These are phyloP conservation scores for Ditula angustiorana DNA, from an alignment of 2,888 invertebrate species.

Conservation along the genomic window DNA sequence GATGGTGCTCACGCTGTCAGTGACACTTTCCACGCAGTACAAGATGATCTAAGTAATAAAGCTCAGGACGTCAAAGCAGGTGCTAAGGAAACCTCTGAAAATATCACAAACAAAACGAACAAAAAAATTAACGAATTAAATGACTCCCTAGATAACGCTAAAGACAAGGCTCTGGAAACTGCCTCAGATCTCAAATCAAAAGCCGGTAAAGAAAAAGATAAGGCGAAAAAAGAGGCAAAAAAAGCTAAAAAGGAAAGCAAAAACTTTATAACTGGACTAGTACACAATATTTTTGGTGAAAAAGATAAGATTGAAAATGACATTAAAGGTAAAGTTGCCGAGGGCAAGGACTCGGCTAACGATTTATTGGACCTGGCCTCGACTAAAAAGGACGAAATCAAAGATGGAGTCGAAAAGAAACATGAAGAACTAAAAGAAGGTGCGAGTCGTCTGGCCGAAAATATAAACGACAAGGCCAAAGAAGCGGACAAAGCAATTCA, in stretches of 20 bases:
- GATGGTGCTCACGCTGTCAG: conserved; percentile 64
- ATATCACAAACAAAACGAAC: conserved; percentile 59
- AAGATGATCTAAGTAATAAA: conserved; percentile 61
- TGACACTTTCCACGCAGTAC: conserved; percentile 56
- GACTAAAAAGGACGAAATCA: conserved; percentile 66
- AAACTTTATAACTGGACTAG: conserved; percentile 75
- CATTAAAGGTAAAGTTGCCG: conserved; percentile 68
- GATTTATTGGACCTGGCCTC: conserved; percentile 65
- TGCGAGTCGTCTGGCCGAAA: conserved; percentile 49
- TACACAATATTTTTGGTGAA: conserved; percentile 77
- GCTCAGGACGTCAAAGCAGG: conserved; percentile 61
- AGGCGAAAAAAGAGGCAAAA: conserved; percentile 69
- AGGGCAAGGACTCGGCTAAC: conserved; percentile 71
- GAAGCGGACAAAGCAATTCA: conserved; percentile 53
- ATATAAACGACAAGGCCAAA: conserved; percentile 55
- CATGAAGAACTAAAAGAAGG: conserved; percentile 59
- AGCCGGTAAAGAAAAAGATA: conserved; percentile 58
- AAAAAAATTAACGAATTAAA: conserved; percentile 64
- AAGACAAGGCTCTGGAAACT: conserved; percentile 63
- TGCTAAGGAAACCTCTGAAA: conserved; percentile 59
- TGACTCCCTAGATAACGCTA: conserved; percentile 63
- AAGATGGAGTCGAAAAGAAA: conserved; percentile 60
- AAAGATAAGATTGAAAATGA: conserved; percentile 79
- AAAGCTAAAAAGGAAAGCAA: conserved; percentile 79
- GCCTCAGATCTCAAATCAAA: conserved; percentile 53